Conservation (phyloP, 2,888 invertebrate species). For the Nebria brevicollis region DNA sequence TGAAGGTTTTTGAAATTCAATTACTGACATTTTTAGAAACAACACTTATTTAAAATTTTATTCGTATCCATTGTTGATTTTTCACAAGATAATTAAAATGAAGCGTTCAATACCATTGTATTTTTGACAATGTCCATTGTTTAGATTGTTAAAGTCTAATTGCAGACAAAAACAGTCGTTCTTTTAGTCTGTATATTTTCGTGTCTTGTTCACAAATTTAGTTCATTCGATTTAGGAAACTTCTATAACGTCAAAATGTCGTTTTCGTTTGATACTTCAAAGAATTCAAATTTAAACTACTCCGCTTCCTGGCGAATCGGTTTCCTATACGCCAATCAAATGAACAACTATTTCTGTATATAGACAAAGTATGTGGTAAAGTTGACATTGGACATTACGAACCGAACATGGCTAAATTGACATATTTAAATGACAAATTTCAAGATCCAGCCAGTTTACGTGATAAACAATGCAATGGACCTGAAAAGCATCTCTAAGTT, state of each 20-base stretch:
- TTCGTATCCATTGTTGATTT: neutral
- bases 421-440: neutral
- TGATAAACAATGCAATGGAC: neutral
- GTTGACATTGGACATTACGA: neutral
- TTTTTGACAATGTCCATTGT: neutral
- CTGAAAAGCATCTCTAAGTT: too few relatives aligned
- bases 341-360: too few relatives aligned
- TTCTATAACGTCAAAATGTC: neutral
- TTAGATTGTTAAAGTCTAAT: neutral
- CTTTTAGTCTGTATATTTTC: neutral
- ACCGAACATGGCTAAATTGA: neutral
- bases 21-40: too few relatives aligned
- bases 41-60: too few relatives aligned
- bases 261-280: conserved; percentile 3
- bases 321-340: neutral
- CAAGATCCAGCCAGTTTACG: neutral
- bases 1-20: too few relatives aligned
- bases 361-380: too few relatives aligned
- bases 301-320: too few relatives aligned
- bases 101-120: neutral
- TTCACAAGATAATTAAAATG: neutral
- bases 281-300: too few relatives aligned
- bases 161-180: neutral
- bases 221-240: too few relatives aligned
- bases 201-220: neutral